Percentiles rank a stretch among this genome's conserved stretches.
phyloP scores from a whole-genome alignment of 30 jellyfish, hydroid and myxozoan species.

The Calvadosia cruxmelitensis region DNA sequence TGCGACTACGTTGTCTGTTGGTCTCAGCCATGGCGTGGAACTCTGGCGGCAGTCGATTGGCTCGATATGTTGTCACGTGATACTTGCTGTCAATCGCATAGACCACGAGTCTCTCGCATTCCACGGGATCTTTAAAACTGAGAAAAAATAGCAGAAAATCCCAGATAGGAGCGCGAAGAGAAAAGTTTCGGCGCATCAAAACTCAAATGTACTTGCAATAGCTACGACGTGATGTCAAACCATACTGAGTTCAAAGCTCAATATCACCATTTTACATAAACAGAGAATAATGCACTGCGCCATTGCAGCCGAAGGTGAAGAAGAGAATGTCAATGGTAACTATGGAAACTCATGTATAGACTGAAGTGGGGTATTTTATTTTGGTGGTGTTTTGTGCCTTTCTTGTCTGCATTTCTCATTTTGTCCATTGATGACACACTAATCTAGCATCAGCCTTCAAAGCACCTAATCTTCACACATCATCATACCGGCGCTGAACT shows the following conservation, averaged over 20 bases:
- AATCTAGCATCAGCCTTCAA: too few relatives aligned
- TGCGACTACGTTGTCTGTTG: constrained; percentile 17
- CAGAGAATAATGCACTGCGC: background rate
- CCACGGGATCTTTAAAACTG: constrained; percentile 69
- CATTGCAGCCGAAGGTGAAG: background rate
- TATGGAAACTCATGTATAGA: too few relatives aligned
- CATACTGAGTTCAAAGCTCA: too few relatives aligned
- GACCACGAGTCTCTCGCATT: constrained; percentile 57
- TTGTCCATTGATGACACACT: too few relatives aligned
- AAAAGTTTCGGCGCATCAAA: too few relatives aligned
- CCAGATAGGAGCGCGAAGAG: too few relatives aligned
- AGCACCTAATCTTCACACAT: too few relatives aligned
- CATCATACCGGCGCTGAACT: constrained; percentile 40
- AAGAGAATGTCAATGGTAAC: background rate
- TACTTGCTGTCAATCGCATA: constrained; percentile 47
- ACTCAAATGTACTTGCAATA: too few relatives aligned
- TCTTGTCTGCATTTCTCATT: too few relatives aligned
- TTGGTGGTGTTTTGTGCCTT: too few relatives aligned
- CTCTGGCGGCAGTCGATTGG: constrained; percentile 52
- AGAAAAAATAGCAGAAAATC: background rate
- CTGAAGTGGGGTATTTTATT: too few relatives aligned
- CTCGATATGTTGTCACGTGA: constrained; percentile 62
- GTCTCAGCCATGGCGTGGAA: constrained; percentile 36
- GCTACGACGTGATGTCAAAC: too few relatives aligned
- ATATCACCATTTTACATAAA: background rate